These are phyloP conservation scores for Drosophila recens DNA, from an alignment of 2,888 invertebrate genomes.

Conservation along the genomic window DNA sequence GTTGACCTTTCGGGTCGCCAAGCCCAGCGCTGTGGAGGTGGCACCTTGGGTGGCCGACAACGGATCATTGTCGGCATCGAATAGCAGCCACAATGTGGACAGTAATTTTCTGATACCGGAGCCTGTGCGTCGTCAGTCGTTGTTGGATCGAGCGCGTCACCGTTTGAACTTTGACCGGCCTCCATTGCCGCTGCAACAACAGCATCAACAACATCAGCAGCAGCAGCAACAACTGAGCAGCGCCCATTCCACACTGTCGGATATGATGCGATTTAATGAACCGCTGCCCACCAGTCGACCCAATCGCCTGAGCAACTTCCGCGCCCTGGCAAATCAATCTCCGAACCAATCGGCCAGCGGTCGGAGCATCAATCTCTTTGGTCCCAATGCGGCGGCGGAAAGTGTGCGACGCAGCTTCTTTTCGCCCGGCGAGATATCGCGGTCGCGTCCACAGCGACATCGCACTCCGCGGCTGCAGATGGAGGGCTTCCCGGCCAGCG, in stretches of 20 bases:
- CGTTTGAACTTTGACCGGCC: constrained; percentile 31
- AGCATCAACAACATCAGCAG: constrained; percentile 15
- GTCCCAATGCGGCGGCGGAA: constrained; percentile 6
- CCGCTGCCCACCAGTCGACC: constrained; percentile 40
- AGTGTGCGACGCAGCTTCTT: constrained; percentile 35
- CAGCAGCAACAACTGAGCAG: constrained; percentile 5
- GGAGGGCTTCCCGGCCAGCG: constrained; percentile 21
- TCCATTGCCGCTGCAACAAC: constrained; percentile 18
- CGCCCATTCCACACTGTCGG: constrained; percentile 23
- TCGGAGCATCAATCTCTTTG: constrained; percentile 45
- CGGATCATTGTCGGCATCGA: constrained; percentile 2
- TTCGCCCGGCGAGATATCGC: constrained; percentile 8
- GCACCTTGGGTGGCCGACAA: constrained; percentile 34
- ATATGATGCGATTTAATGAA: constrained; percentile 40
- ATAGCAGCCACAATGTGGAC: constrained; percentile 18
- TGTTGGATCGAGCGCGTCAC: constrained; percentile 39
- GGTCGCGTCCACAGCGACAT: constrained; percentile 26
- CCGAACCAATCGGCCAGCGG: constrained; percentile 20
- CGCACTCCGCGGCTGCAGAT: constrained; percentile 23
- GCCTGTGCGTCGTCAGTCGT: constrained; percentile 29
- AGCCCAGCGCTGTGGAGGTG: constrained; percentile 30
- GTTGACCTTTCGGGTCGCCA: neutral
- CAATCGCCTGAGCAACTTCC: constrained; percentile 21
- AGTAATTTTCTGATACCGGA: constrained; percentile 25
- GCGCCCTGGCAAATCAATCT: constrained; percentile 22